Percentiles rank a stretch among this genome's conserved stretches.
Evolutionary conservation across 2,888 invertebrate species (phyloP).

Genomic region (Plebejus anna): DNA sequence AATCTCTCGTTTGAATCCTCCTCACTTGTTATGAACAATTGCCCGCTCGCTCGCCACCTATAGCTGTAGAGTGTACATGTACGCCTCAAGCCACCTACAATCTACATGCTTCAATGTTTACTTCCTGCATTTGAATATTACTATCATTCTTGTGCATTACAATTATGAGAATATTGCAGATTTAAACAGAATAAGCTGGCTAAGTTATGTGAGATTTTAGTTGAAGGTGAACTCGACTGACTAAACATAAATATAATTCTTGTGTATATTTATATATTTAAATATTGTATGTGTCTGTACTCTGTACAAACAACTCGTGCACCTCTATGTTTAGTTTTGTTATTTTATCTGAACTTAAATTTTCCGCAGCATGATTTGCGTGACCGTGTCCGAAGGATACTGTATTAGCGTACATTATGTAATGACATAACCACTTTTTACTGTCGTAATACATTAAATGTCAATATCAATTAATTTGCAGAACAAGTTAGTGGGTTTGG

Average conservation of each 20-base stretch:
- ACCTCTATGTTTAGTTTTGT: neutral
- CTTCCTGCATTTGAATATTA: neutral
- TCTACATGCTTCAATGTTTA: conserved; percentile 13
- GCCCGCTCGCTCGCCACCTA: conserved; percentile 33
- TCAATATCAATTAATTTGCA: conserved; percentile 32
- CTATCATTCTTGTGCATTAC: neutral
- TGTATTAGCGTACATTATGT: conserved; percentile 30
- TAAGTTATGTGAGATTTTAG: conserved; percentile 1
- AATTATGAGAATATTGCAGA: neutral
- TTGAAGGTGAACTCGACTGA: conserved; percentile 5
- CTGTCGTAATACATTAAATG: conserved; percentile 32
- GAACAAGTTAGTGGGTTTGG: conserved; percentile 24
- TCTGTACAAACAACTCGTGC: neutral
- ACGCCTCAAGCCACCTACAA: conserved; percentile 2
- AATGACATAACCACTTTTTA: conserved; percentile 32
- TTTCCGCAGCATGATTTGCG: conserved; percentile 23
- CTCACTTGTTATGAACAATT: conserved; percentile 44
- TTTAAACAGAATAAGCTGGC: neutral
- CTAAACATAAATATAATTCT: neutral
- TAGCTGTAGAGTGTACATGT: neutral
- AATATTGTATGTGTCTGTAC: neutral
- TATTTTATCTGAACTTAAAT: neutral
- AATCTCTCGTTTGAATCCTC: conserved; percentile 63
- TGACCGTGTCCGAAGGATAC: conserved; percentile 29
- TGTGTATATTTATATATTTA: conserved; percentile 1